Conservation (phyloP, 2,888 invertebrate species). For the Lapara coniferarum region DNA sequence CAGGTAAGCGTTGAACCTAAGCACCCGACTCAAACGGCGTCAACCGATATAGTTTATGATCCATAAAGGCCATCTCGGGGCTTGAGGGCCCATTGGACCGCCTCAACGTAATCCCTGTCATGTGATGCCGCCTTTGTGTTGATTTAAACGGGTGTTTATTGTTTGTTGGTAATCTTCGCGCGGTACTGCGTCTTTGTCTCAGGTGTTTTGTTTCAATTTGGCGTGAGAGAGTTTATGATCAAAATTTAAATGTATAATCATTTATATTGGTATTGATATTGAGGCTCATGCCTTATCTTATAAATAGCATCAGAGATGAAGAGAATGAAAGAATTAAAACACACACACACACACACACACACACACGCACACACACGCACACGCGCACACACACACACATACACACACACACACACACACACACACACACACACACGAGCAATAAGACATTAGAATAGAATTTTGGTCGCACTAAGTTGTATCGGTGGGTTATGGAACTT, state of each 20-base stretch:
- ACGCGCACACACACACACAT: too few species aligned
- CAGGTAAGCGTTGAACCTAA: constrained; percentile 32
- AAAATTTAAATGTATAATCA: background rate
- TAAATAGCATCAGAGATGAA: too few species aligned
- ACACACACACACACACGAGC: too few species aligned
- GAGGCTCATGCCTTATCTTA: too few species aligned
- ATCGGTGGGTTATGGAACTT: too few species aligned
- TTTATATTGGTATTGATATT: too few species aligned
- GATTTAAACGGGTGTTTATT: constrained; percentile 24
- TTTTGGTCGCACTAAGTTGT: too few species aligned
- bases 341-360: too few species aligned
- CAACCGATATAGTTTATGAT: constrained; percentile 52
- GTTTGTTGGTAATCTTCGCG: background rate
- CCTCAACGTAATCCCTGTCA: constrained; percentile 52
- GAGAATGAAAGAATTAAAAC: too few species aligned
- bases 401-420: too few species aligned
- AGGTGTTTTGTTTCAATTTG: background rate
- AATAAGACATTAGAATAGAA: too few species aligned
- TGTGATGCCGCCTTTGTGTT: constrained; percentile 38
- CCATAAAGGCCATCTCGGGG: constrained; percentile 49
- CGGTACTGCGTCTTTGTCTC: background rate
- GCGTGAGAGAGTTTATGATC: background rate
- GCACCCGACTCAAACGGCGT: constrained; percentile 41
- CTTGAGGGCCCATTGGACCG: constrained; percentile 33
- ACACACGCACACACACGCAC: too few species aligned